phyloP scores from a whole-genome alignment of 2,113 vertebrate species.

The Mixornis gularis region DNA sequence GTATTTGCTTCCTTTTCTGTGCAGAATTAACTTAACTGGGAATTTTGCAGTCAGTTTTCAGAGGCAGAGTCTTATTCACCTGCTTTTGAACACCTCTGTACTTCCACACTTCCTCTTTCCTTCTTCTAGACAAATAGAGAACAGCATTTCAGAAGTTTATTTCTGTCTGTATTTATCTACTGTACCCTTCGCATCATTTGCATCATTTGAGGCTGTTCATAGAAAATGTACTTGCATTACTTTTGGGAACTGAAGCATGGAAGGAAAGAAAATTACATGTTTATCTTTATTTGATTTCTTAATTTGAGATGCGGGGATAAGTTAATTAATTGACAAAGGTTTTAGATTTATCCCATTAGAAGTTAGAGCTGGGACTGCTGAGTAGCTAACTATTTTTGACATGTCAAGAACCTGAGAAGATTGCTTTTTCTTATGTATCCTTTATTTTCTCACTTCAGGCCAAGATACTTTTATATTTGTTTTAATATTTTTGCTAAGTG shows the following conservation, averaged over 20 bases:
- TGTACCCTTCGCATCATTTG: not conserved
- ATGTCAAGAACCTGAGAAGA: not conserved
- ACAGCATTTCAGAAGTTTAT: not conserved
- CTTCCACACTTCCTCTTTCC: not conserved
- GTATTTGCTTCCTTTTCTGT: not conserved
- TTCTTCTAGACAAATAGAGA: not conserved
- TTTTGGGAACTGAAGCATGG: conserved; percentile 23
- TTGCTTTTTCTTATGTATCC: not conserved
- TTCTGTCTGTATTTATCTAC: not conserved
- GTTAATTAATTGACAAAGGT: conserved; percentile 49
- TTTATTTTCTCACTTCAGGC: not conserved
- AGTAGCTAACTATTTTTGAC: conserved; percentile 14
- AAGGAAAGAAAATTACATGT: conserved; percentile 45
- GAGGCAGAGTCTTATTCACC: not conserved
- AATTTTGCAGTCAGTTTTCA: not conserved
- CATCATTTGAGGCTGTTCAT: not conserved
- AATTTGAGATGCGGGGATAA: conserved; percentile 32
- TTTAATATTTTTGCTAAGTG: conserved; percentile 15
- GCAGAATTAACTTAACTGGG: not conserved
- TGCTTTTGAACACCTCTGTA: not conserved
- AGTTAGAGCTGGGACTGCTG: not conserved
- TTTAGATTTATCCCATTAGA: conserved; percentile 47
- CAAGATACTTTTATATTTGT: not conserved
- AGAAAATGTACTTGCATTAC: not conserved
- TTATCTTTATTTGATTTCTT: conserved; percentile 60